phyloP scores from a whole-genome alignment of 2,797 vertebrate genomes.

The Fundulus diaphanus region DNA sequence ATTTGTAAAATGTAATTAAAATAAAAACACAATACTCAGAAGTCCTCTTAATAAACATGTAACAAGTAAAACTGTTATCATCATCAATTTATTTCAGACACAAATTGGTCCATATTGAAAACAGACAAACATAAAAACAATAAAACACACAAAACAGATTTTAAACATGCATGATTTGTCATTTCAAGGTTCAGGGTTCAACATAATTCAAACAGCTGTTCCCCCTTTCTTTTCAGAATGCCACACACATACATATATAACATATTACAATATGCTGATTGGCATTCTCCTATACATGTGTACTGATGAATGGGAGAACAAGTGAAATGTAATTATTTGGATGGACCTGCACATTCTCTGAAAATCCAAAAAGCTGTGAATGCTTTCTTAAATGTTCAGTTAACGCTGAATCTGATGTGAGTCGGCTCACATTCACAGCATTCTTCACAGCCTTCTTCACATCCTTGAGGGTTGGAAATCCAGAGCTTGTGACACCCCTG shows the following conservation, averaged over 20 bases:
- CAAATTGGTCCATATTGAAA: too few species aligned
- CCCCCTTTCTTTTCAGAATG: too few species aligned
- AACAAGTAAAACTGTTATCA: neutral
- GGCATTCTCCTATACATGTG: neutral
- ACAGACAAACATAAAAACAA: too few species aligned
- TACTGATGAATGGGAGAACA: neutral
- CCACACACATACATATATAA: neutral
- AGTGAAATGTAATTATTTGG: neutral
- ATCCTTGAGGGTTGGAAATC: neutral
- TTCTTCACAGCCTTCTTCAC: neutral
- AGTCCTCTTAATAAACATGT: neutral
- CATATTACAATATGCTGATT: neutral
- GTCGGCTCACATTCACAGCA: neutral
- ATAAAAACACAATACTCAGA: neutral
- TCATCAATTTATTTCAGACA: too few species aligned
- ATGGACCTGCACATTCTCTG: neutral
- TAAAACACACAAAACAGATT: neutral
- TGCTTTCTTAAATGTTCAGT: neutral
- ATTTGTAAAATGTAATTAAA: neutral
- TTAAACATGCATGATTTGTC: neutral
- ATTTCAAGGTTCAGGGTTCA: neutral
- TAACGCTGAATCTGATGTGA: neutral
- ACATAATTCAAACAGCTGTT: neutral
- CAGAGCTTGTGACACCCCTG: neutral
- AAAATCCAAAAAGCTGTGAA: neutral